Evolutionary conservation across 2,888 invertebrate genomes (phyloP).

Genomic region (Mellilla xanthometata): DNA sequence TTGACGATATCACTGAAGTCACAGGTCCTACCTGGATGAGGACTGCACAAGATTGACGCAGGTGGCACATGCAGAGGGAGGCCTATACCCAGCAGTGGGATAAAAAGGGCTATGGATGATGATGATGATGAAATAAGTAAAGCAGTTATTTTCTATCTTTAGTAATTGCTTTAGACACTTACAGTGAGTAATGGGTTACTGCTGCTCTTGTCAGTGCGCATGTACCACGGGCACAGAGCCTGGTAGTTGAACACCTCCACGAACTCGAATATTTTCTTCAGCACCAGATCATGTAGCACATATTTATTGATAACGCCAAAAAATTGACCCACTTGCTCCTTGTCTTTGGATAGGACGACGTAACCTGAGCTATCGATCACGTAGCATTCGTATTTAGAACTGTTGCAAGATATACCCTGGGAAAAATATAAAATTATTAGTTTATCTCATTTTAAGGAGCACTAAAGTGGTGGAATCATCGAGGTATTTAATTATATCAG

Average conservation of each 20-base stretch:
- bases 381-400: constrained; percentile 89
- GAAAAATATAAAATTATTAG: too few species aligned
- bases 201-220: constrained; percentile 40
- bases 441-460: too few species aligned
- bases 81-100: too few species aligned
- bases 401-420: constrained; percentile 68
- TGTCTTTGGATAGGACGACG: constrained; percentile 86
- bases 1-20: too few species aligned
- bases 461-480: too few species aligned
- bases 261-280: constrained; percentile 87
- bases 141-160: neutral
- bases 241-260: constrained; percentile 94
- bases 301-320: constrained; percentile 88
- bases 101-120: too few species aligned
- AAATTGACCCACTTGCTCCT: constrained; percentile 89
- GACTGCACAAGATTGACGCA: too few species aligned
- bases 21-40: too few species aligned
- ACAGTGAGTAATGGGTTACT: constrained; percentile 61
- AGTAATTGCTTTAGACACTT: constrained; percentile 19
- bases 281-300: constrained; percentile 89
- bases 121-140: too few species aligned
- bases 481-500: too few species aligned
- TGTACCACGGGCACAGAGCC: constrained; percentile 84
- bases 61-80: too few species aligned
- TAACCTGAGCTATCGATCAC: constrained; percentile 97